Evolutionary conservation across 2,113 vertebrate genomes (phyloP), one percentile per base, ranked within the genome.

Genomic region (Amia ocellicauda): DNA sequence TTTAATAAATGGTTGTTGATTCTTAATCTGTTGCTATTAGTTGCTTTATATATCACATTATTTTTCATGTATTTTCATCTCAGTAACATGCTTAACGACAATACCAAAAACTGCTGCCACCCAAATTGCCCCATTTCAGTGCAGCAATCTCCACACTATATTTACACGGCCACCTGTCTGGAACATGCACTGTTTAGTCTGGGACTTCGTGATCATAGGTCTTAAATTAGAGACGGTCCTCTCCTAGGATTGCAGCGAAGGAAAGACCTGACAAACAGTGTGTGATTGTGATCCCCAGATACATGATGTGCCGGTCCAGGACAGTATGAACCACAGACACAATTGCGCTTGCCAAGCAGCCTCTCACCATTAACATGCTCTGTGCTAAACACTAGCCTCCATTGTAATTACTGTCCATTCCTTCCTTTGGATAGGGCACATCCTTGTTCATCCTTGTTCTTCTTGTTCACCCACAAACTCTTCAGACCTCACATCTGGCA

Each of bases 381-480:
- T 55, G 23, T 55, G 24, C 27, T 29, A 55, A 55, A 28, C 20
- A 58, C 20, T n/a, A 42, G 3, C n/a, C n/a, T 58, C 31, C 13
- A 19, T 22, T 42, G 2, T 58, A 41, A 58, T 58, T 58, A 40
- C 36, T 23, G 36, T 58, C 56, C 40, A 40, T 58, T 58, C 3
- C 14, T 19, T 42, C 17, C 29, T 17, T 19, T 41, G 13, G 3
- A 43, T 4, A 17, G 22, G 53, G 66, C 58, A 31, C 68, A 36
- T 45, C 66, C 23, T 4, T 75, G 68, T 70, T 70, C 81, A 73
- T 58, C 42, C 27, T 47, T 71, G 69, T 68, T 67, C 67, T 52
- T 41, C 61, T 52, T 24, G 22, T 64, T 62, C 28, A 47, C 2
- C n/a, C 16, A 36, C 5, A 36, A 36, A 7, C 45, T 47, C 45